A percentile compares a stretch with the other conserved stretches of the same genome.
Conservation (phyloP, 2,113 vertebrate species). For the Propithecus coquereli region DNA sequence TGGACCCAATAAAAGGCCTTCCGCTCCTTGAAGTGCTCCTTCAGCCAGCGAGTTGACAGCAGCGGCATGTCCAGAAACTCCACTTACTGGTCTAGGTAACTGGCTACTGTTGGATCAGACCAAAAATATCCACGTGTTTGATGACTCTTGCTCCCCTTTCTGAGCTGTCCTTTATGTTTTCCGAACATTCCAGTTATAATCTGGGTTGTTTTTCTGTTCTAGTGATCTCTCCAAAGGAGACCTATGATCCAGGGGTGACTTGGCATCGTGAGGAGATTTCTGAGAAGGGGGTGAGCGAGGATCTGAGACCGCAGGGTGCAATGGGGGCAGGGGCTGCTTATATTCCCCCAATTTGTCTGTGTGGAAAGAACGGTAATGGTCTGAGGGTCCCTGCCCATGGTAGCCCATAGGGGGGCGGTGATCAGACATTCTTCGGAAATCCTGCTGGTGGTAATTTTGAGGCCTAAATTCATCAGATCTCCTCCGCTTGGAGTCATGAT, state of each 20-base stretch:
- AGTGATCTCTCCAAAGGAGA: conserved; percentile 89
- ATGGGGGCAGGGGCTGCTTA: conserved; percentile 87
- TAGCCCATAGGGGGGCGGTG: conserved; percentile 88
- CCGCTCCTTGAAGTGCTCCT: conserved; percentile 67
- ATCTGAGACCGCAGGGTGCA: conserved; percentile 84
- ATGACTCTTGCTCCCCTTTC: background rate
- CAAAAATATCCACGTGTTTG: conserved; percentile 37
- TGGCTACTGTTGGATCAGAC: conserved; percentile 62
- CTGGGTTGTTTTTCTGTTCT: conserved; percentile 89
- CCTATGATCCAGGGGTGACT: conserved; percentile 88
- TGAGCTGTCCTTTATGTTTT: conserved; percentile 85
- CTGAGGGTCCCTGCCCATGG: conserved; percentile 87
- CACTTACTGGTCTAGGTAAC: conserved; percentile 58
- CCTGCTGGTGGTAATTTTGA: conserved; percentile 93
- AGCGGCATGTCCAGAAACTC: conserved; percentile 76
- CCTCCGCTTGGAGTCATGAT: conserved; percentile 92
- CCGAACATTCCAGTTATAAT: conserved; percentile 94
- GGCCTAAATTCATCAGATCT: conserved; percentile 93
- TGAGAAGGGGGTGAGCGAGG: conserved; percentile 94
- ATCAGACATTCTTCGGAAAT: conserved; percentile 94
- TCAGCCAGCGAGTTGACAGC: conserved; percentile 64
- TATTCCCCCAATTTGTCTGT: conserved; percentile 88
- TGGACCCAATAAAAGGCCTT: conserved; percentile 48
- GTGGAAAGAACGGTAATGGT: conserved; percentile 94
- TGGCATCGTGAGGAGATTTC: conserved; percentile 94